phyloP scores from a whole-genome alignment of 2,888 invertebrate species.

The Cheilosia grossa region DNA sequence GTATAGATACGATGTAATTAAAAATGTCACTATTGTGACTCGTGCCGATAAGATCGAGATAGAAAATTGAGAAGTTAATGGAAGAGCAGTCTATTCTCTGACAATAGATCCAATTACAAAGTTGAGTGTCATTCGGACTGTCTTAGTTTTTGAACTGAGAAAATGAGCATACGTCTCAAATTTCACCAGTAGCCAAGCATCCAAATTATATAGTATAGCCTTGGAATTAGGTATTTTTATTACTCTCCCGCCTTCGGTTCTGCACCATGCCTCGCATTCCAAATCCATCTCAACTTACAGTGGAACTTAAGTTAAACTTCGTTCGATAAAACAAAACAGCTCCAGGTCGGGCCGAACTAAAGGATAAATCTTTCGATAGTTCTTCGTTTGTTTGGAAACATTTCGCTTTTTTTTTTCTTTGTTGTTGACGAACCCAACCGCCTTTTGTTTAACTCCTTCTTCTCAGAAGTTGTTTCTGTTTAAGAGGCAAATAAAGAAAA shows the following conservation, averaged over 20 bases:
- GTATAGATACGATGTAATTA: constrained; percentile 1
- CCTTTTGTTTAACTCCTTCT: constrained; percentile 61
- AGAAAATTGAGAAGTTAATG: background rate
- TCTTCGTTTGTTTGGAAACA: constrained; percentile 17
- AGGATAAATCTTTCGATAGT: constrained; percentile 65
- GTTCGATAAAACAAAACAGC: constrained; percentile 41
- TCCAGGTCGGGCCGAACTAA: constrained; percentile 25
- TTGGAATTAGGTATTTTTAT: too few relatives aligned
- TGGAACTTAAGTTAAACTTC: constrained; percentile 38
- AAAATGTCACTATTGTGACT: constrained; percentile 7
- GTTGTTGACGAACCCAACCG: constrained; percentile 45
- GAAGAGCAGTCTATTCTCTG: background rate
- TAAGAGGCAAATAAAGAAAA: constrained; percentile 17
- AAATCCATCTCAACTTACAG: background rate
- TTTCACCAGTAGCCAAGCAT: too few relatives aligned
- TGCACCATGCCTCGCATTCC: background rate
- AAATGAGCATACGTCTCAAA: background rate
- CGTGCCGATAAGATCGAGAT: constrained; percentile 3
- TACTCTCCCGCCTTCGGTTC: too few relatives aligned
- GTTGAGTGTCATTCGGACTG: background rate
- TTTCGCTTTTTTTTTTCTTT: background rate
- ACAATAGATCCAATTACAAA: background rate
- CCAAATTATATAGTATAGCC: background rate
- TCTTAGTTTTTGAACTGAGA: background rate
- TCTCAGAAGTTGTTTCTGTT: constrained; percentile 48